A percentile compares a stretch with the other conserved stretches of the same genome.
These are phyloP conservation scores for Holothuria glaberrima DNA, from an alignment of 35 echinoderm and acorn worm genomes.

Conservation along the genomic window DNA sequence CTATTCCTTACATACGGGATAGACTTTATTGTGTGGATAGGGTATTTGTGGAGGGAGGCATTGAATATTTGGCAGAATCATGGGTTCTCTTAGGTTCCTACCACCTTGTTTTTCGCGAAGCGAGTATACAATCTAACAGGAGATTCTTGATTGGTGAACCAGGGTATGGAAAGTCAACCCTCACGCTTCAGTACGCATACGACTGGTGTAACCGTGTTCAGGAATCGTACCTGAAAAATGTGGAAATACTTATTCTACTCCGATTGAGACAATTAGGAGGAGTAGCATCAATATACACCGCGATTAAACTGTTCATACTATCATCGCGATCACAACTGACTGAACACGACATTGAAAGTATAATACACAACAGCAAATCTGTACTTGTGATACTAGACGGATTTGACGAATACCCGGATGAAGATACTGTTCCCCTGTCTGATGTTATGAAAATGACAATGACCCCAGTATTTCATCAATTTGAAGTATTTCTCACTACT, in stretches of 20 bases:
- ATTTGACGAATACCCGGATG: constrained; percentile 11
- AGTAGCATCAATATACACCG: constrained; percentile 1
- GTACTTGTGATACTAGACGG: not conserved
- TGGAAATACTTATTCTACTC: constrained; percentile 12
- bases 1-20: no score
- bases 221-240: not conserved
- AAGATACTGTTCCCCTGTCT: not conserved
- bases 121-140: not conserved
- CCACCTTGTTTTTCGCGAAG: not conserved
- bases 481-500: not conserved
- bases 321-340: not conserved
- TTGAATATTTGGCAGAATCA: not conserved
- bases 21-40: no score
- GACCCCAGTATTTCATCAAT: not conserved
- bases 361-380: not conserved
- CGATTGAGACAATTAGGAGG: not conserved
- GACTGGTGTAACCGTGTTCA: constrained; percentile 3
- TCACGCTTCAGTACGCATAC: constrained; percentile 4
- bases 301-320: not conserved
- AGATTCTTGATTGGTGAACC: not conserved
- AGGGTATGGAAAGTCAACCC: constrained; percentile 10
- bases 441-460: not conserved
- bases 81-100: not conserved
- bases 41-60: no score
- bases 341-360: not conserved